phyloP scores from a whole-genome alignment of 1,140 invertebrate genomes.

The Oryzaephilus surinamensis region DNA sequence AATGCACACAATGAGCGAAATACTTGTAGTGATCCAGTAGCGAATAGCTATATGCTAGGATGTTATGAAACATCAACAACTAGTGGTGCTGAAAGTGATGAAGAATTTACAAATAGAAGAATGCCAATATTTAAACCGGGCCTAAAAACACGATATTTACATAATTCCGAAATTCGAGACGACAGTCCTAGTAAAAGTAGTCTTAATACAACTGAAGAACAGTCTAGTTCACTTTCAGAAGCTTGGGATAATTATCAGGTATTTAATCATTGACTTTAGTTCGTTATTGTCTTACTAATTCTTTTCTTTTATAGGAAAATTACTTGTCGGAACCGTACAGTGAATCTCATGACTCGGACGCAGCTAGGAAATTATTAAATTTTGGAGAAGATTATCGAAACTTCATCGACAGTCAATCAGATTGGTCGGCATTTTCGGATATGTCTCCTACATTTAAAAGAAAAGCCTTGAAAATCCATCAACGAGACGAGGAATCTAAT shows the following conservation, averaged over 20 bases:
- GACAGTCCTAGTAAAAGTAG: constrained; percentile 28
- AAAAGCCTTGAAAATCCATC: too few species aligned
- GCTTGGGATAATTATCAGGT: constrained; percentile 77
- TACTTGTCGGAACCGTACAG: constrained; percentile 86
- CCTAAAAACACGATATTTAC: constrained; percentile 20
- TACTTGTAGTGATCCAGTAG: constrained; percentile 48
- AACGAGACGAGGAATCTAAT: constrained; percentile 22
- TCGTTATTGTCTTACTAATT: constrained; percentile 6
- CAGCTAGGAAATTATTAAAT: constrained; percentile 65
- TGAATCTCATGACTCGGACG: constrained; percentile 78
- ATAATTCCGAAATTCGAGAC: constrained; percentile 22
- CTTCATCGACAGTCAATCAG: constrained; percentile 77
- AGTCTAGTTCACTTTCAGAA: constrained; percentile 72
- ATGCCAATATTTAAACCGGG: constrained; percentile 26
- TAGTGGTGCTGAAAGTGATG: constrained; percentile 31
- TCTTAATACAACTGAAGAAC: constrained; percentile 41
- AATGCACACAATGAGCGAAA: constrained; percentile 43
- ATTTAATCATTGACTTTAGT: constrained; percentile 15
- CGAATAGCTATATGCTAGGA: constrained; percentile 25
- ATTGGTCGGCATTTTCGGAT: constrained; percentile 57
- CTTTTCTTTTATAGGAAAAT: constrained; percentile 58
- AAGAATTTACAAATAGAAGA: constrained; percentile 25
- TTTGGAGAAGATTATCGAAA: constrained; percentile 87
- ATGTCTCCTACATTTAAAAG: constrained; percentile 42
- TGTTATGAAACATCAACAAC: constrained; percentile 36